Evolutionary conservation across 2,888 invertebrate genomes (phyloP).

Genomic region (Sinopyrophorus schimmeli): DNA sequence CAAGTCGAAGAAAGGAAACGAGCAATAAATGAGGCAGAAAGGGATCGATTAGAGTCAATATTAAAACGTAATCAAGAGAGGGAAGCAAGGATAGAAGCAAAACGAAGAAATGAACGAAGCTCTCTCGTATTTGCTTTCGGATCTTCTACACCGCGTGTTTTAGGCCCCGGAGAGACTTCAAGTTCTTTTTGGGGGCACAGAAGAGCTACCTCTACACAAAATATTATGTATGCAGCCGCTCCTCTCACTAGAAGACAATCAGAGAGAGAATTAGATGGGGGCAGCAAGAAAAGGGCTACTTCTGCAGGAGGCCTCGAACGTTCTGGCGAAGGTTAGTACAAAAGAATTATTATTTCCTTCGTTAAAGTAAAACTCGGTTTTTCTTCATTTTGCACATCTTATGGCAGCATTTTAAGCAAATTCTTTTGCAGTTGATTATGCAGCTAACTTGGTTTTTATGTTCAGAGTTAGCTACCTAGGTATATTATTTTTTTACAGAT

Average conservation of each 20-base stretch:
- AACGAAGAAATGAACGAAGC: constrained; percentile 75
- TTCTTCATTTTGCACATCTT: constrained; percentile 6
- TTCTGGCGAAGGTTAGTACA: constrained; percentile 61
- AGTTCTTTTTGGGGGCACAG: constrained; percentile 85
- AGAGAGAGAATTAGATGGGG: constrained; percentile 76
- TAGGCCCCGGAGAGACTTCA: constrained; percentile 79
- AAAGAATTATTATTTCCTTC: neutral
- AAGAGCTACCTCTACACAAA: constrained; percentile 87
- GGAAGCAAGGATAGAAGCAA: constrained; percentile 73
- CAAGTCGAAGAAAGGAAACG: constrained; percentile 87
- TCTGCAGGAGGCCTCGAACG: constrained; percentile 74
- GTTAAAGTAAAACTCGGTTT: no score
- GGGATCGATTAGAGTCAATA: constrained; percentile 83
- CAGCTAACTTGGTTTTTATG: constrained; percentile 20
- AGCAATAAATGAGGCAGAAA: constrained; percentile 86
- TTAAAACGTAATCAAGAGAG: constrained; percentile 84
- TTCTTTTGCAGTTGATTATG: constrained; percentile 25
- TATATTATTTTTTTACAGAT: constrained; percentile 61
- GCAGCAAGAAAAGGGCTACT: constrained; percentile 75
- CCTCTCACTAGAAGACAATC: constrained; percentile 80
- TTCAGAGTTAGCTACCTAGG: no score
- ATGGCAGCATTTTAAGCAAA: constrained; percentile 12
- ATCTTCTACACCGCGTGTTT: constrained; percentile 85
- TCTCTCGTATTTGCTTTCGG: constrained; percentile 86
- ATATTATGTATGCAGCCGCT: constrained; percentile 77